Evolutionary conservation across 2,113 vertebrate species (phyloP), one percentile per base, ranked within the genome.

Genomic region (Ptilonorhynchus violaceus): DNA sequence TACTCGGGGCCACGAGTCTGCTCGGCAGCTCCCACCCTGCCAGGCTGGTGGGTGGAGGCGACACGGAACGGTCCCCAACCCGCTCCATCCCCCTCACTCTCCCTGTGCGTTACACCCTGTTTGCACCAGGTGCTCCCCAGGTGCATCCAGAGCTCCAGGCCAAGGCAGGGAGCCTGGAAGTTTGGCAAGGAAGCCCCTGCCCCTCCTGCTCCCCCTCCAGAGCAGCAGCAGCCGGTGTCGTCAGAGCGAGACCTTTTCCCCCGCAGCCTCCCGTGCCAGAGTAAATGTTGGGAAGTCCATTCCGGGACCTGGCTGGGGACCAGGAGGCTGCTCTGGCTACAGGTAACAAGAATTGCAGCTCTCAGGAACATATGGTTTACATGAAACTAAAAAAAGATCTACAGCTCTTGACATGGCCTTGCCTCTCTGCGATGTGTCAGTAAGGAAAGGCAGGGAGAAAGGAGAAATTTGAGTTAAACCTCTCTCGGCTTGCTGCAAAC

Each of bases 291-390:
- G 67, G 77, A 85, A 92, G 92, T 80, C 80, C 93, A 82, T 94
- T 96, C 90, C 66, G 85, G 82, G 87, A 95, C 50, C 83, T 96
- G 94, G 92, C 90, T 46, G 39, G 77, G 79, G 76, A 92, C 93
- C 95, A 96, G 91, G 72, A 91, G 69, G 91, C 94, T 92, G 92
- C 86, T 96, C 96, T 97, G 96, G 92, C 91, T 95, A 19, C 91
- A 97, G 94, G 92, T 95, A 94, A 92, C 86, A 91, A 77, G 84
- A 88, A 89, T 35, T 62, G 66, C 89, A 91, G 94, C 87, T 93
- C 92, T 95, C 10, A 0, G 62, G 78, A 96, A 92, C 80, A 88
- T 85, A 87, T 78, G 90, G 93, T 90, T 96, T 93, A 85, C 52
- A 78, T 92, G 92, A 96, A 96, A 83, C 85, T 86, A 49, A 83